phyloP scores from a whole-genome alignment of 2,888 invertebrate species.

The Antitype chi region DNA sequence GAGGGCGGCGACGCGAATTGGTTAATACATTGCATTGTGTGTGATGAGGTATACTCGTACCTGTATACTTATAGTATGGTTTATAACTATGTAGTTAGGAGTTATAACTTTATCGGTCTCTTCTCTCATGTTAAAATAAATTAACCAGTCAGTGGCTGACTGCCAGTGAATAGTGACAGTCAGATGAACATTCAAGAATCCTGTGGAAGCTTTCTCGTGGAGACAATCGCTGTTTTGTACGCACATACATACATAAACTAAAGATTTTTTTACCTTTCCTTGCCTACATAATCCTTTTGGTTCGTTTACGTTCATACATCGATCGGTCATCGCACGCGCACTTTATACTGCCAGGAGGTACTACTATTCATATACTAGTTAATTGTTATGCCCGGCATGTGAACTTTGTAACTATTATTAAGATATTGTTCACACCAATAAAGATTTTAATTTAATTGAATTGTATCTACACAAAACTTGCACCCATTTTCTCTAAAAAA shows the following conservation, averaged over 20 bases:
- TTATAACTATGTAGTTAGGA: not conserved
- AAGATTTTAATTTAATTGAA: no score
- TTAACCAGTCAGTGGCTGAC: not conserved
- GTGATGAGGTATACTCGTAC: not conserved
- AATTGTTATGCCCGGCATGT: no score
- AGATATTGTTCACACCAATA: no score
- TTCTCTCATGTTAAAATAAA: not conserved
- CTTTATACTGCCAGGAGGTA: no score
- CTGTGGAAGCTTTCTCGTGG: not conserved
- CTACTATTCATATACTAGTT: no score
- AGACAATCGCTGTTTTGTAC: not conserved
- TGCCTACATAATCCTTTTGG: not conserved
- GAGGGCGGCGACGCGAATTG: slow-evolving; percentile 63
- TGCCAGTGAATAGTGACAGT: not conserved
- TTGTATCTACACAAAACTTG: no score
- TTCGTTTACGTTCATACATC: not conserved
- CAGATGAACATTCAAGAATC: not conserved
- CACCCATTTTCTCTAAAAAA: not conserved
- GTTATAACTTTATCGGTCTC: not conserved
- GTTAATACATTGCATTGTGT: slow-evolving; percentile 62
- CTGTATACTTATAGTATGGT: not conserved
- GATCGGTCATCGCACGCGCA: no score
- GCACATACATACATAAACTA: not conserved
- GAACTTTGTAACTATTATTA: no score
- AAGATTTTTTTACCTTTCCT: no score